Conservation (phyloP, 2,113 vertebrate species). For the Prolemur simus region DNA sequence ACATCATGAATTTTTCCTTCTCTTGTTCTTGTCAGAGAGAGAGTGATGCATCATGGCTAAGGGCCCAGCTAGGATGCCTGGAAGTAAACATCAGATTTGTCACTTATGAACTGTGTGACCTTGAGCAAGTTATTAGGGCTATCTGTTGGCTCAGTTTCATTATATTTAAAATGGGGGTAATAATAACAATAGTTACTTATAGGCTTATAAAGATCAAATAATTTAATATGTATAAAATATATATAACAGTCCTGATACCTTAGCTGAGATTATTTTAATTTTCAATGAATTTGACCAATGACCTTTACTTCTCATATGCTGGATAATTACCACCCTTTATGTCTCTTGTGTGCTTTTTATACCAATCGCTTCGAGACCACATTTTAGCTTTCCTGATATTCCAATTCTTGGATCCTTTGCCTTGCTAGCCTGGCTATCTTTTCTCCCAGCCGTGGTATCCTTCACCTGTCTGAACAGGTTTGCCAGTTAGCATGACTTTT, state of each 20-base stretch:
- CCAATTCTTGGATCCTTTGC: background rate
- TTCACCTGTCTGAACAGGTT: conserved; percentile 52
- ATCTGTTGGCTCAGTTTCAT: background rate
- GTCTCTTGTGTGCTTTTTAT: background rate
- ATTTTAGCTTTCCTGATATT: background rate
- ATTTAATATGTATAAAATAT: background rate
- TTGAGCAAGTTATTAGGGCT: background rate
- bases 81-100: background rate
- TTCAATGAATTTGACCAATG: background rate
- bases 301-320: background rate
- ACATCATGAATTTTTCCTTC: background rate
- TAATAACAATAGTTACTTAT: background rate
- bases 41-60: background rate
- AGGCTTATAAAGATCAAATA: background rate
- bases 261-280: background rate
- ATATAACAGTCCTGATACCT: background rate
- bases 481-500: background rate
- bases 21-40: background rate
- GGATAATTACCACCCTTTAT: background rate
- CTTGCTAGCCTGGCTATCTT: background rate
- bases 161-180: background rate
- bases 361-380: background rate
- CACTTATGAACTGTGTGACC: background rate
- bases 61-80: background rate
- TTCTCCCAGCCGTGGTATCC: background rate